phyloP scores from a whole-genome alignment of 1,140 invertebrate genomes.

The Zaprionus nigranus region DNA sequence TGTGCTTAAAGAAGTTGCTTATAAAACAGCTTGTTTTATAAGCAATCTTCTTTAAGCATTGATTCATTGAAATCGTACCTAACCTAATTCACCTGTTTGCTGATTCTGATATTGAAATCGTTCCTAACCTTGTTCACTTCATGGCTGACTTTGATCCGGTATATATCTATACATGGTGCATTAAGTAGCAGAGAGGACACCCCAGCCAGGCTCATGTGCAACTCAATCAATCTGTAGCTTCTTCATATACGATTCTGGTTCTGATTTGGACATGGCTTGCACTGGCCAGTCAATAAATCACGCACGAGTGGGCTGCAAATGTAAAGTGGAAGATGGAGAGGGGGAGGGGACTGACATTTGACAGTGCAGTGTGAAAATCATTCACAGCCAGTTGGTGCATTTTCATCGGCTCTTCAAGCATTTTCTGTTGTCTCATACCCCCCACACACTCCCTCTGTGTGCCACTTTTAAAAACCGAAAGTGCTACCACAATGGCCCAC shows the following conservation, averaged over 20 bases:
- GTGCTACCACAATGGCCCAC: constrained; percentile 54
- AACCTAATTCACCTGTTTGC: no score
- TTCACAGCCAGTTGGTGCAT: constrained; percentile 6
- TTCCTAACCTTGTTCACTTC: no score
- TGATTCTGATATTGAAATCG: no score
- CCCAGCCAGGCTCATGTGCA: neutral
- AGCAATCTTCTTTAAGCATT: no score
- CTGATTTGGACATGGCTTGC: neutral
- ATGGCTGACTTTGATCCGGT: no score
- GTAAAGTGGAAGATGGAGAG: neutral
- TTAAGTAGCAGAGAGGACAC: no score
- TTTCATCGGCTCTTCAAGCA: constrained; percentile 23
- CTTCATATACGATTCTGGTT: neutral
- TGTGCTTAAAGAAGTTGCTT: no score
- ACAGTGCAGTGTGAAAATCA: constrained; percentile 38
- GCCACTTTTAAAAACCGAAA: constrained; percentile 49
- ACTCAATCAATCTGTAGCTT: neutral
- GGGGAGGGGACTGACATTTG: neutral
- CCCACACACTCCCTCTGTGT: neutral
- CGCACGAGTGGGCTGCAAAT: neutral
- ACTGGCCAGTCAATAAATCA: constrained; percentile 36
- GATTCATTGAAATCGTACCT: no score
- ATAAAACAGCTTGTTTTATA: no score
- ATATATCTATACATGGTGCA: no score
- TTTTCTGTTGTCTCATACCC: constrained; percentile 4